These are phyloP conservation scores for Molossus molossus DNA, from an alignment of 2,797 vertebrate genomes.

Conservation along the genomic window DNA sequence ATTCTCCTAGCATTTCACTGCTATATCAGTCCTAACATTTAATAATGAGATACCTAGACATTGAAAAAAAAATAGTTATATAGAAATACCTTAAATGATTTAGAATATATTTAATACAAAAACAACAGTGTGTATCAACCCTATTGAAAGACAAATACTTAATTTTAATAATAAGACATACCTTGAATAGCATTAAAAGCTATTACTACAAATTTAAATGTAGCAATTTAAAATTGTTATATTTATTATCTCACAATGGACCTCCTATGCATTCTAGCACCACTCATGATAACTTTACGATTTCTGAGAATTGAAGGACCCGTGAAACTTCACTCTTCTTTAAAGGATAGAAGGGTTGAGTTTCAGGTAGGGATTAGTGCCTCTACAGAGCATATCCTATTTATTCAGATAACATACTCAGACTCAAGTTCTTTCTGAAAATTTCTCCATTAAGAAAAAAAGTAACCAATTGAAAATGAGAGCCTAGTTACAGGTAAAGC, in stretches of 20 bases:
- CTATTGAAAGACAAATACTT: not conserved
- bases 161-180: not conserved
- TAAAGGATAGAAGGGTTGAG: not conserved
- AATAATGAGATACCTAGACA: not conserved
- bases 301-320: not conserved
- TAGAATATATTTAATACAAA: conserved; percentile 39
- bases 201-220: not conserved
- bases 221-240: not conserved
- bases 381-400: not conserved
- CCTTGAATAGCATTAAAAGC: not conserved
- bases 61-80: not conserved
- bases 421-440: not conserved
- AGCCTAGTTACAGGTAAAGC: not conserved
- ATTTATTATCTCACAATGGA: not conserved
- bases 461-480: not conserved
- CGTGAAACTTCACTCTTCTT: not conserved
- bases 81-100: not conserved
- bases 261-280: not conserved
- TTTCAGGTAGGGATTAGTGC: not conserved
- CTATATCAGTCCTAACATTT: not conserved
- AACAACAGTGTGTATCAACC: not conserved
- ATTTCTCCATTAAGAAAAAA: not conserved
- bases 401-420: not conserved
- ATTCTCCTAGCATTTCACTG: not conserved
- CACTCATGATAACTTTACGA: not conserved